Conservation (phyloP, 2,113 vertebrate genomes). For the Ceyx melanurus region DNA sequence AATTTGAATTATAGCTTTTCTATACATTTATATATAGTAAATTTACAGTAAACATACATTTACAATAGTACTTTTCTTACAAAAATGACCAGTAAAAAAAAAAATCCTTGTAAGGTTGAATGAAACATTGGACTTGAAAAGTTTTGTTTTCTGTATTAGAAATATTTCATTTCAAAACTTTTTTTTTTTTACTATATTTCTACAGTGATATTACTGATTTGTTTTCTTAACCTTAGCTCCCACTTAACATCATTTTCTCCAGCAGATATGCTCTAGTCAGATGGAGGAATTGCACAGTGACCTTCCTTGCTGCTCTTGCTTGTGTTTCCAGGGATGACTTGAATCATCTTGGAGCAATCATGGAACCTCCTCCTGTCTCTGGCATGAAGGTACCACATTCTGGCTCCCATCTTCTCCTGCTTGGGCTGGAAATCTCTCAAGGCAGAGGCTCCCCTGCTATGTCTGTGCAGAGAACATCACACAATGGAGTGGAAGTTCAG, state of each 20-base stretch:
- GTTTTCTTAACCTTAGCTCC: background rate
- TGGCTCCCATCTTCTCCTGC: background rate
- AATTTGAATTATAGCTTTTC: too few species aligned
- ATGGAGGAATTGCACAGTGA: rapidly evolving
- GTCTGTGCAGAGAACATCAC: rapidly evolving
- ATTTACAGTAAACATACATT: too few species aligned
- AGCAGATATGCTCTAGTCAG: rapidly evolving
- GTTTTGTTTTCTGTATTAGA: background rate
- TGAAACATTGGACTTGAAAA: too few species aligned
- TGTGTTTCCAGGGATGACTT: background rate
- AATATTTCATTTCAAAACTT: background rate
- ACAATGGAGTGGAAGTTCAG: background rate
- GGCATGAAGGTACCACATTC: background rate
- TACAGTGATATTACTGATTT: background rate
- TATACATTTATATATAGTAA: too few species aligned
- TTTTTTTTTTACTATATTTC: background rate
- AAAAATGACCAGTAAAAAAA: too few species aligned
- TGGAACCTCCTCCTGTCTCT: background rate
- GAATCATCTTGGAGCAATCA: background rate
- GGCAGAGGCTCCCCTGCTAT: rapidly evolving
- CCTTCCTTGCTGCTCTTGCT: background rate
- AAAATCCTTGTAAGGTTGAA: too few species aligned
- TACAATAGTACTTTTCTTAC: too few species aligned
- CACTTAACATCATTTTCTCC: background rate
- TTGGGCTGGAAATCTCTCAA: background rate